These are phyloP conservation scores for Cassiopea xamachana DNA, from an alignment of 30 jellyfish, hydroid and myxozoan genomes.

Conservation along the genomic window DNA sequence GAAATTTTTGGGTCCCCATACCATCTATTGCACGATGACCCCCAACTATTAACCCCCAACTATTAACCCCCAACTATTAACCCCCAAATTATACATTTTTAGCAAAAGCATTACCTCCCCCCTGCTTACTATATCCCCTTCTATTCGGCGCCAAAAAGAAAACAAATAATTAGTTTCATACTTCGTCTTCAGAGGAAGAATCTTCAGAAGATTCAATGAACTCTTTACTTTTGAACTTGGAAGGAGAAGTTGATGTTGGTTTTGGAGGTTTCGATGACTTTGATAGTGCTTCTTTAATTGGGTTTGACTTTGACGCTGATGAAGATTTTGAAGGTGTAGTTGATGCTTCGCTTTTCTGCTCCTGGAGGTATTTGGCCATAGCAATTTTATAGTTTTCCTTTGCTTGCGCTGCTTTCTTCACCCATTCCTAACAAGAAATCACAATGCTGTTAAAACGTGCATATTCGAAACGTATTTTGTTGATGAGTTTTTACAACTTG, in stretches of 20 bases:
- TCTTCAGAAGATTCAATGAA: slow-evolving; percentile 81
- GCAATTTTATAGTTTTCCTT: slow-evolving; percentile 76
- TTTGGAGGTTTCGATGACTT: slow-evolving; percentile 4
- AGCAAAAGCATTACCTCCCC: too few species aligned
- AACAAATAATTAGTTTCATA: background rate
- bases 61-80: too few species aligned
- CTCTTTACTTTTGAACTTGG: slow-evolving; percentile 91
- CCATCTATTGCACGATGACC: too few species aligned
- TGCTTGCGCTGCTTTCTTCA: slow-evolving; percentile 64
- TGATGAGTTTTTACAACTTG: too few species aligned
- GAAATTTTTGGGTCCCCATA: too few species aligned
- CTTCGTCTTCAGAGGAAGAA: slow-evolving; percentile 78
- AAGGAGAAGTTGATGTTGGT: slow-evolving; percentile 63
- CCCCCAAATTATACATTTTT: too few species aligned
- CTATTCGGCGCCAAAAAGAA: background rate
- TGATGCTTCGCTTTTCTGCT: slow-evolving; percentile 51
- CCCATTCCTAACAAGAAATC: slow-evolving; percentile 75
- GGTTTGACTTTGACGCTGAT: slow-evolving; percentile 20
- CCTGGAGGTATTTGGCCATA: slow-evolving; percentile 65
- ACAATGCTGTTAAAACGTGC: too few species aligned
- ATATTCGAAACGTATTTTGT: too few species aligned
- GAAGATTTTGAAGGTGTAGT: slow-evolving; percentile 1
- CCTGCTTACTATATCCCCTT: too few species aligned
- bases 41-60: too few species aligned
- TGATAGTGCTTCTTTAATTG: slow-evolving; percentile 30